A percentile compares a stretch with the other conserved stretches of the same genome.
phyloP scores from a whole-genome alignment of 2,888 invertebrate genomes.

The Athalia cordata region DNA sequence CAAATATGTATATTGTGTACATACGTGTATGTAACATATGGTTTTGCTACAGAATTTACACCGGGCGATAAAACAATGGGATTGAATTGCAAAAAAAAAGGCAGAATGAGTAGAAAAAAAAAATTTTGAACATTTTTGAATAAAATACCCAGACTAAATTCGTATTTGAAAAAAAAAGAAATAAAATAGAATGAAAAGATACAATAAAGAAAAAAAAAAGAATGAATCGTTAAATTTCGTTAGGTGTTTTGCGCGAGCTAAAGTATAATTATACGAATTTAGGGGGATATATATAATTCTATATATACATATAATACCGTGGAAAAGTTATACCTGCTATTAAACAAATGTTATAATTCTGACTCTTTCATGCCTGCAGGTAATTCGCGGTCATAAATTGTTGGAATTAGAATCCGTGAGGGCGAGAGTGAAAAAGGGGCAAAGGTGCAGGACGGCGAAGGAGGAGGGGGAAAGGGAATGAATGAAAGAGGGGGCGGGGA shows the following conservation, averaged over 20 bases:
- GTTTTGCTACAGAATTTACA: background rate
- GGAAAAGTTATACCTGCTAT: background rate
- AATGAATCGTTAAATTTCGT: background rate
- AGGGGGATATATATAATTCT: background rate
- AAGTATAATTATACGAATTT: background rate
- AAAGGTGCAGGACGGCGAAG: background rate
- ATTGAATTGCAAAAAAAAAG: background rate
- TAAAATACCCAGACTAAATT: background rate
- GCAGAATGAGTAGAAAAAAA: background rate
- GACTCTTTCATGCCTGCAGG: background rate
- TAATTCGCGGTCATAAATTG: background rate
- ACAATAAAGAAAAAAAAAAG: background rate
- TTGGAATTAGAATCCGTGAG: conserved; percentile 7
- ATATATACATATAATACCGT: background rate
- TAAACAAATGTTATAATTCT: background rate
- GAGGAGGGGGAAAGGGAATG: background rate
- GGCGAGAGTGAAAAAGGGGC: background rate
- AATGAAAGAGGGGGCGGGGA: background rate
- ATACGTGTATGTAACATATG: too few relatives aligned
- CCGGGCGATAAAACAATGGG: background rate
- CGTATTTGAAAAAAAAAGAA: background rate
- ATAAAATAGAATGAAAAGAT: background rate
- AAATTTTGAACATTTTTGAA: background rate
- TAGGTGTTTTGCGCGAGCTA: background rate
- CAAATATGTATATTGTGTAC: too few relatives aligned